Evolutionary conservation across 1,140 invertebrate genomes (phyloP).

Genomic region (Heliconius melpomene): DNA sequence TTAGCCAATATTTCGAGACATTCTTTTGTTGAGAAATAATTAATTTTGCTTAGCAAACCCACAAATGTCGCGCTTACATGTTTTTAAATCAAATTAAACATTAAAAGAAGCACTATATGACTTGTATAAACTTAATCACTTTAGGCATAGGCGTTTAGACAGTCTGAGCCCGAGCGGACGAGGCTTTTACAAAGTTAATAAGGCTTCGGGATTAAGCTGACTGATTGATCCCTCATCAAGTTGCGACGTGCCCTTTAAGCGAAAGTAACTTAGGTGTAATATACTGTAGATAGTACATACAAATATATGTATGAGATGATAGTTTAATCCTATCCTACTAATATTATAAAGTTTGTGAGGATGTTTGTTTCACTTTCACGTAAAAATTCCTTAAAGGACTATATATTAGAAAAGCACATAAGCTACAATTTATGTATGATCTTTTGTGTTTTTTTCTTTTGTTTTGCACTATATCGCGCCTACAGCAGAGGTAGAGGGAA

Average conservation of each 20-base stretch:
- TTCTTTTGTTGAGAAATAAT: not conserved
- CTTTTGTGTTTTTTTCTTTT: no score
- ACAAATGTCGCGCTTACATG: no score
- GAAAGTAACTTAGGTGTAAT: not conserved
- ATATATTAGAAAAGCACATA: no score
- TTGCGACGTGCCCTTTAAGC: conserved; percentile 12
- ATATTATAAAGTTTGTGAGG: no score
- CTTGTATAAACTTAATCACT: not conserved
- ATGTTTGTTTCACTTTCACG: no score
- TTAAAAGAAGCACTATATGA: not conserved
- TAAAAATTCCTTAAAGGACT: no score
- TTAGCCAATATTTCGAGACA: no score
- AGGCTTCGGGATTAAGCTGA: not conserved
- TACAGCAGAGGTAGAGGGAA: no score
- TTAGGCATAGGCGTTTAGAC: not conserved
- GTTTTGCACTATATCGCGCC: no score
- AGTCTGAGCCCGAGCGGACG: not conserved
- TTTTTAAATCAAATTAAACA: not conserved
- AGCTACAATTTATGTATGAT: no score
- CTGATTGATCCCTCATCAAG: conserved; percentile 18
- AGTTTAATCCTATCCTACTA: not conserved
- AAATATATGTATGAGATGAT: not conserved
- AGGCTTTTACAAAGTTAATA: not conserved
- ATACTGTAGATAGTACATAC: not conserved
- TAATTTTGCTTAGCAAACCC: not conserved